Evolutionary conservation across 1,140 invertebrate species (phyloP), one percentile per base, ranked within the genome.

Genomic region (Pseudomyrmex cubaensis): DNA sequence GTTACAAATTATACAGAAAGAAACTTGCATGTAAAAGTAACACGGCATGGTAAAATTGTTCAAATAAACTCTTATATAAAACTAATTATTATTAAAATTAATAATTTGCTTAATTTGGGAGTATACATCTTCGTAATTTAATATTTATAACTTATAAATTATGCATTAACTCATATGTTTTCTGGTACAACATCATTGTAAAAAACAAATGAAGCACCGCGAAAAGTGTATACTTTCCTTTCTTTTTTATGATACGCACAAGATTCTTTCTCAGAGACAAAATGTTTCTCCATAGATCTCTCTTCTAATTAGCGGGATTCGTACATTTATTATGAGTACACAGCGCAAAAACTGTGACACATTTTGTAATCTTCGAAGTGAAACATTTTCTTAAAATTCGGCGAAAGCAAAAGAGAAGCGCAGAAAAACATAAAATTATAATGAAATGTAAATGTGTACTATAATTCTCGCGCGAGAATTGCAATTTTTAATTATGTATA

Each of bases 331-430:
- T 64, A 52, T 35, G 35, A 52, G 13, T 52, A 52, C 9, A 52
- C 13, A 2, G 13, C 13, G 50, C 50, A 52, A 15, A 2, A 17
- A 44, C 20, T 70, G 35, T 44, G 44, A 15, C 57, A 46, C 15
- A 74, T 22, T 74, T 3, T 25, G 22, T 17, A 54, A 4, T 13
- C 22, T 12, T 0, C 4, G 50, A 72, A 35, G 25, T 1, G 7
- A 50, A 67, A 44, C 46, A 48, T 57, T 61, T 61, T 20, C 44
- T 46, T 46, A 61, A 74, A 74, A 74, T 74, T 5, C 13, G 7
- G 17, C n/a, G 54, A 72, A 56, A 56, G 3, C 3, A 54, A 54
- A 2, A 44, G 22, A 13, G 17, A 0, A 8, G 25, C 15, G 10
- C 13, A 50, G 44, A 13, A 13, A 9, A 17, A 10, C 50, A 61